phyloP scores from a whole-genome alignment of 2,888 invertebrate species.

The Ypsolopha sequella region DNA sequence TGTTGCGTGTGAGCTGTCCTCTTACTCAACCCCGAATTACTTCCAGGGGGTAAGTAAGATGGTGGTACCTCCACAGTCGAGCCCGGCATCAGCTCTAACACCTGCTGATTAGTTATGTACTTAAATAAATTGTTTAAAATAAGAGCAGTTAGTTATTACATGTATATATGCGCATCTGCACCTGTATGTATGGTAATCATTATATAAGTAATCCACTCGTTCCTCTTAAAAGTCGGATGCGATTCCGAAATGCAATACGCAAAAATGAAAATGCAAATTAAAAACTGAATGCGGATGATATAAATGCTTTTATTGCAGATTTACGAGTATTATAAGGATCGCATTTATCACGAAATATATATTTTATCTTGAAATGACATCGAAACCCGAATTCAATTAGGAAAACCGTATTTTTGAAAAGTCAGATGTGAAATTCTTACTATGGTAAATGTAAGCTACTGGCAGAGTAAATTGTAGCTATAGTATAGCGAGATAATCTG shows the following conservation, averaged over 20 bases:
- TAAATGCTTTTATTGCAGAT: not conserved
- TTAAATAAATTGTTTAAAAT: not conserved
- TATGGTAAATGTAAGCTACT: conserved; percentile 18
- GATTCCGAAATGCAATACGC: not conserved
- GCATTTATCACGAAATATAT: not conserved
- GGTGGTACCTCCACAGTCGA: too few relatives aligned
- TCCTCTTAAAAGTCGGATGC: not conserved
- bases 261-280: conserved; percentile 3
- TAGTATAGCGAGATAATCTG: conserved; percentile 56
- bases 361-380: not conserved
- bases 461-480: conserved; percentile 37
- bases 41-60: too few relatives aligned
- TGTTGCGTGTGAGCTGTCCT: too few relatives aligned
- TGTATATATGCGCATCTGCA: too few relatives aligned
- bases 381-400: not conserved
- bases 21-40: too few relatives aligned
- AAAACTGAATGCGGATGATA: not conserved
- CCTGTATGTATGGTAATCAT: too few relatives aligned
- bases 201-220: not conserved
- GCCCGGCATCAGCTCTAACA: too few relatives aligned
- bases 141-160: not conserved
- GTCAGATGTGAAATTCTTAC: not conserved
- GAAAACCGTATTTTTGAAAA: not conserved
- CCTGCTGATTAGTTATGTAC: not conserved
- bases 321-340: not conserved